Base-by-base conservation (phyloP, 2,888 invertebrate genomes). In the Hirtodrosophila duncani region DNA sequence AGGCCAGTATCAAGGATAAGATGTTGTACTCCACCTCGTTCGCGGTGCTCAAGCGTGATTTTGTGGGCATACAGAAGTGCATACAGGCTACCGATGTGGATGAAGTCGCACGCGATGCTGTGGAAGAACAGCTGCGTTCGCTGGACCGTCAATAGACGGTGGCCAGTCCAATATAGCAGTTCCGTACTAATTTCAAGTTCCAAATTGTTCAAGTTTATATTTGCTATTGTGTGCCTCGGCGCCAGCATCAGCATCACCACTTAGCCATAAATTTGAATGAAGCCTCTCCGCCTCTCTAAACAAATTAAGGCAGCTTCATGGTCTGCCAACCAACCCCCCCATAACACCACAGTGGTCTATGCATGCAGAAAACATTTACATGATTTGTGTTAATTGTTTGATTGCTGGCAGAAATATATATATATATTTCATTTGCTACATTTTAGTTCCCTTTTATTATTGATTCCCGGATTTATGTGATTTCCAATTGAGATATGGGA, bases 21-120 rank as follows among this genome's bases (percentile, higher is more conserved):
- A 69, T 70, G 70, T 33, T 77, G 3, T 69, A 69, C 17, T 53
- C 69, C 27, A 61, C 51, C 14, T 65, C 69, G 0, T 65, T 61
- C 20, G 46, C 27, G 1, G 44, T 37, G 0, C 44, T 70, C 2
- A 74, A 58, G 14, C 36, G 42, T 18, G 48, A 55, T 2, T 55
- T 78, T 3, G 24, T 10, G 0, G 78, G 74, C 3, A 14, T 70
- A 0, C 55, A 69, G 1, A 69, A 53, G 11, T 69, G 55, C 17
- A 69, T 70, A 2, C 70, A 78, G 31, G 69, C 69, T 18, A 69
- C 55, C 18, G 62, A 68, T 0, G 2, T 55, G 44, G 70, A 74
- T 0, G 70, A 78, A 24, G 58, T 45, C 0, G 33, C 39, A 2
- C 43, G 48, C 8, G 33, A 58, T 3, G 31, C 34, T n/a, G 52